Conservation (phyloP, 2,113 vertebrate species). For the Ptyas mucosa region DNA sequence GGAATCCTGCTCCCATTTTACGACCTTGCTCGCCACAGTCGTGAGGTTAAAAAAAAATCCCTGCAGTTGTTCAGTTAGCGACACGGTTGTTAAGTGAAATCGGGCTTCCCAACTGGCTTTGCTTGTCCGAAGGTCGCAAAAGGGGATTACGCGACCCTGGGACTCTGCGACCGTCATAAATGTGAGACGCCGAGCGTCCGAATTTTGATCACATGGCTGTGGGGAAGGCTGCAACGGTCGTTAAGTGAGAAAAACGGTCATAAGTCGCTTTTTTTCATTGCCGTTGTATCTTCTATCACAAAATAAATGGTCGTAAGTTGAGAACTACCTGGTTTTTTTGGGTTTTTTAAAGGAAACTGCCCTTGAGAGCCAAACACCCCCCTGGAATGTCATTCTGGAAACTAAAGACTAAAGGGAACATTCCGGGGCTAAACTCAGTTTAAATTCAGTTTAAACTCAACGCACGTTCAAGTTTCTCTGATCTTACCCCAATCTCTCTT, state of each 20-base stretch:
- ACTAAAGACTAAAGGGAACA: background rate
- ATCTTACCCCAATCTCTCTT: constrained; percentile 88
- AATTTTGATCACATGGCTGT: background rate
- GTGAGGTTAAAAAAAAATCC: too few relatives aligned
- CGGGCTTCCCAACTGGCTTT: background rate
- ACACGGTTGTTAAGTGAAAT: background rate
- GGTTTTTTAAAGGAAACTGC: background rate
- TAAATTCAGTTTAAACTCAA: too few relatives aligned
- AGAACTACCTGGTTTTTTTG: background rate
- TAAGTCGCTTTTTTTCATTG: background rate
- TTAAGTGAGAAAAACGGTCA: background rate
- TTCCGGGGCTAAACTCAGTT: too few relatives aligned
- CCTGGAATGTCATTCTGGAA: background rate
- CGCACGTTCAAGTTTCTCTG: too few relatives aligned
- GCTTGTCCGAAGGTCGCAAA: background rate
- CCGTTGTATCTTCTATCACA: background rate
- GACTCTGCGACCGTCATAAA: rapidly evolving
- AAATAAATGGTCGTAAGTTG: background rate
- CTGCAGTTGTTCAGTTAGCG: background rate
- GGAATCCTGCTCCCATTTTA: background rate
- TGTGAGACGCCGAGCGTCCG: rapidly evolving
- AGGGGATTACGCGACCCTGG: background rate
- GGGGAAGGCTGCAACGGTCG: background rate
- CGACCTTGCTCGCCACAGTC: too few relatives aligned
- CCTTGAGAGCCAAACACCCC: too few relatives aligned